Conservation (phyloP, 2,888 invertebrate species). For the Eumerus sabulonum region DNA sequence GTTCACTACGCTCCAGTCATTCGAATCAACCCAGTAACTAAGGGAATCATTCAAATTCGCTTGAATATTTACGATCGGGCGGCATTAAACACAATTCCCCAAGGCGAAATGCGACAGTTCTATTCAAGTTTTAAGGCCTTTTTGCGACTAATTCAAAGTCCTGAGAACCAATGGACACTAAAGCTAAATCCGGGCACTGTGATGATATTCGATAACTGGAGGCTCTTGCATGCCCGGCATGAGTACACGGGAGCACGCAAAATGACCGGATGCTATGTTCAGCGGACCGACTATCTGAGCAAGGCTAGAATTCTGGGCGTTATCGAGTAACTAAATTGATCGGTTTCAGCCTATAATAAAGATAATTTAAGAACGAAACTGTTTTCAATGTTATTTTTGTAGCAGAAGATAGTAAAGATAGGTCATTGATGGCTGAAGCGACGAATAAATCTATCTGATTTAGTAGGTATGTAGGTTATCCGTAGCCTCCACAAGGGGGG, state of each 20-base stretch:
- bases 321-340: conserved; percentile 73
- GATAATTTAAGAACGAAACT: no score
- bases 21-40: conserved; percentile 80
- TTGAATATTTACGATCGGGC: conserved; percentile 89
- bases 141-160: conserved; percentile 80
- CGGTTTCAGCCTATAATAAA: neutral
- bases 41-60: conserved; percentile 83
- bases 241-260: conserved; percentile 84
- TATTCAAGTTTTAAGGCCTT: conserved; percentile 82
- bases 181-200: conserved; percentile 85
- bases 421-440: no score
- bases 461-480: no score
- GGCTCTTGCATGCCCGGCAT: conserved; percentile 87
- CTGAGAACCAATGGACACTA: conserved; percentile 81
- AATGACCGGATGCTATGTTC: conserved; percentile 86
- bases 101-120: conserved; percentile 81
- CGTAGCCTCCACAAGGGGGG: no score
- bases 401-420: no score
- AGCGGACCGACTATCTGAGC: conserved; percentile 85
- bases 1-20: conserved; percentile 82
- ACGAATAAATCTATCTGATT: no score
- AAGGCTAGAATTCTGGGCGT: conserved; percentile 80
- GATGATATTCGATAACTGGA: conserved; percentile 88
- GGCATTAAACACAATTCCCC: conserved; percentile 81
- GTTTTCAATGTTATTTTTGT: no score